Evolutionary conservation across 2,888 invertebrate species (phyloP).

Genomic region (Glomeris marginata): DNA sequence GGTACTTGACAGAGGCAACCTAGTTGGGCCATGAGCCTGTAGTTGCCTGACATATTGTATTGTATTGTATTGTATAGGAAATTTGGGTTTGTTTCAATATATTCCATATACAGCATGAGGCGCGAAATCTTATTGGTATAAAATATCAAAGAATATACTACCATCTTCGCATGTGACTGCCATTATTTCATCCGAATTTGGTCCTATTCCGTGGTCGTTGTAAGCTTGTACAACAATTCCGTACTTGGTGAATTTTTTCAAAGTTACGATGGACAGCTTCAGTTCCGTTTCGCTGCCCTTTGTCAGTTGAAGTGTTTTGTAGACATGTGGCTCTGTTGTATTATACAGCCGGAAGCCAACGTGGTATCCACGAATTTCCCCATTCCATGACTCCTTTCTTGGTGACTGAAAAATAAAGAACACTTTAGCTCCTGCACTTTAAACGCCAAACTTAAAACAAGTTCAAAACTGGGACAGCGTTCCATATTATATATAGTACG

Average conservation of each 20-base stretch:
- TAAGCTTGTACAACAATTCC: conserved; percentile 21
- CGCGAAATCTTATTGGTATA: too few species aligned
- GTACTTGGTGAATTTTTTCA: conserved; percentile 20
- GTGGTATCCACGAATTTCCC: conserved; percentile 31
- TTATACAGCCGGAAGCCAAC: conserved; percentile 25
- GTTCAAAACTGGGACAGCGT: too few species aligned
- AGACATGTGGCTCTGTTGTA: conserved; percentile 14
- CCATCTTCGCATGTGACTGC: conserved; percentile 22
- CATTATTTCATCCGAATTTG: conserved; percentile 19
- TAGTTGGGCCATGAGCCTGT: too few species aligned
- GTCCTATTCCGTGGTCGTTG: conserved; percentile 22
- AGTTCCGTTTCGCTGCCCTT: conserved; percentile 15
- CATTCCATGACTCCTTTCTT: conserved; percentile 24
- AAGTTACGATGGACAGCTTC: conserved; percentile 24
- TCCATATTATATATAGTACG: too few species aligned
- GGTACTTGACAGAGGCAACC: too few species aligned
- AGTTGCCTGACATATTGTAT: too few species aligned
- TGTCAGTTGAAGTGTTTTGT: conserved; percentile 17
- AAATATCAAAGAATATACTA: conserved; percentile 11
- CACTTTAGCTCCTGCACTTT: too few species aligned
- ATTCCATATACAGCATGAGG: too few species aligned
- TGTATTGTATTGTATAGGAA: too few species aligned
- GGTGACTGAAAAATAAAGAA: conserved; percentile 5
- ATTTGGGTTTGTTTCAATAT: too few species aligned
- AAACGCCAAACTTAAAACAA: too few species aligned